Evolutionary conservation across 2,888 invertebrate genomes (phyloP).

Genomic region (Nomada fabriciana): DNA sequence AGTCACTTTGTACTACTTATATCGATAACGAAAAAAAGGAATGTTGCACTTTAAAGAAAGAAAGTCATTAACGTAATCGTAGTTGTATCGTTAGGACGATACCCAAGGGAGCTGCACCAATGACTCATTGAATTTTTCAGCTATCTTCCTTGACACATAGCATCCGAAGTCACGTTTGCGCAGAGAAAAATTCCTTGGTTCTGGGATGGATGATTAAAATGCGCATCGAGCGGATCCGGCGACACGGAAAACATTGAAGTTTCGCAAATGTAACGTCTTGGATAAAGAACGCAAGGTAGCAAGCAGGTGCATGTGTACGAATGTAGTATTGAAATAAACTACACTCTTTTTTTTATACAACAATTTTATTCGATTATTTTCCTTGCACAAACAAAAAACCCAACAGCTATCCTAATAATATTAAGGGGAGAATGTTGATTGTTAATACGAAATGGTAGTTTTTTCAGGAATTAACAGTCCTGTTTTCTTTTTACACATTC

Average conservation of each 20-base stretch:
- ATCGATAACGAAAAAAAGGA: neutral
- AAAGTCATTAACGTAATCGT: neutral
- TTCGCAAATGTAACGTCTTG: neutral
- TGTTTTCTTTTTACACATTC: neutral
- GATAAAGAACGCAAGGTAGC: neutral
- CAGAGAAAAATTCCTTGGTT: neutral
- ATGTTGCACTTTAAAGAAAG: neutral
- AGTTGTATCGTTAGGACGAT: neutral
- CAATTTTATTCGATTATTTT: neutral
- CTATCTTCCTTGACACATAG: neutral
- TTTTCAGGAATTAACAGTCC: no score
- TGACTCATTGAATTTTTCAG: neutral
- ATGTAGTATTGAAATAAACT: neutral
- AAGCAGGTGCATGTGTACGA: neutral
- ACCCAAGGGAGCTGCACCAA: neutral
- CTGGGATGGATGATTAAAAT: neutral
- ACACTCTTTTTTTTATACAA: neutral
- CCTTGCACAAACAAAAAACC: neutral
- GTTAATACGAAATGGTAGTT: neutral
- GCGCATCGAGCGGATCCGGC: neutral
- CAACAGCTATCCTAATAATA: neutral
- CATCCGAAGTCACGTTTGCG: neutral
- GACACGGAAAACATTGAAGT: constrained; percentile 6
- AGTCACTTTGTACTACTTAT: neutral
- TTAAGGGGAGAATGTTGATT: neutral